A percentile compares a stretch with the other conserved stretches of the same genome.
phyloP scores from a whole-genome alignment of 2,797 vertebrate genomes.

The Channa striata region DNA sequence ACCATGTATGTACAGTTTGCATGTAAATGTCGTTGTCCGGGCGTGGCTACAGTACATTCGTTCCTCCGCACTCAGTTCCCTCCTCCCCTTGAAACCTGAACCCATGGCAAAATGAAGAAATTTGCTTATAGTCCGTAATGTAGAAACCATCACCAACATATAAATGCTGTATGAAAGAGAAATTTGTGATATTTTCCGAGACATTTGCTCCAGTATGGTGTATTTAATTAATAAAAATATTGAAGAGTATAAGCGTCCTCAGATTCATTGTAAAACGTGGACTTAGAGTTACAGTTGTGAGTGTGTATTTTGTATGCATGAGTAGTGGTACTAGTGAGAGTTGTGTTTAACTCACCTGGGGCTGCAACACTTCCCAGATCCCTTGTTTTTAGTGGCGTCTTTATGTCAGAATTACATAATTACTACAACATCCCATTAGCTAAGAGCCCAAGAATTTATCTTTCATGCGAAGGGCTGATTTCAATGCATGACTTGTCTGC shows the following conservation, averaged over 20 bases:
- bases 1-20: constrained; percentile 98
- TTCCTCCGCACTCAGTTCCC: constrained; percentile 63
- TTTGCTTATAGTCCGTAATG: constrained; percentile 92
- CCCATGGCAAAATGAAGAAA: constrained; percentile 85
- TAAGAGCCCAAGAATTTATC: constrained; percentile 53
- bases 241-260: constrained; percentile 85
- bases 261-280: constrained; percentile 49
- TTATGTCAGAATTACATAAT: constrained; percentile 45
- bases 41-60: constrained; percentile 91
- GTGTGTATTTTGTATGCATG: constrained; percentile 24
- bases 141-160: constrained; percentile 95
- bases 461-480: constrained; percentile 55
- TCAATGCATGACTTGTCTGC: constrained; percentile 52
- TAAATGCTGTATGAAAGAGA: constrained; percentile 99
- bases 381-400: constrained; percentile 26
- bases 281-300: constrained; percentile 4
- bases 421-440: constrained; percentile 42
- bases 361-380: neutral
- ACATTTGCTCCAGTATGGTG: constrained; percentile 99
- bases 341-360: neutral
- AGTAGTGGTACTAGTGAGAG: neutral
- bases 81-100: constrained; percentile 51
- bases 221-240: constrained; percentile 99
- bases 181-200: constrained; percentile 99
- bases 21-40: constrained; percentile 98